phyloP scores from a whole-genome alignment of 2,797 vertebrate genomes.

The Simalia tracyae region DNA sequence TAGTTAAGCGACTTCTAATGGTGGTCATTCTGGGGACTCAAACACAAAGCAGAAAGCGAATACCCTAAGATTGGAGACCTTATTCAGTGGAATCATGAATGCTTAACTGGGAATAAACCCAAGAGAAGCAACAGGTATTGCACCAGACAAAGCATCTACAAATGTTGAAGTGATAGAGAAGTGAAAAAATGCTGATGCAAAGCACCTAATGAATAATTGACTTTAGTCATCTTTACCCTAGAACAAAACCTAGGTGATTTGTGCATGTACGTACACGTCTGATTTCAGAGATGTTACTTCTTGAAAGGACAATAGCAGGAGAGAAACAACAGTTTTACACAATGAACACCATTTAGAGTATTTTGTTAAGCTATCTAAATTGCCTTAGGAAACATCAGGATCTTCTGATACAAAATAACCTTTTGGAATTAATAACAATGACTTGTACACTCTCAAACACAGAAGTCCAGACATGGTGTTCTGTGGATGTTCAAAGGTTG shows the following conservation, averaged over 20 bases:
- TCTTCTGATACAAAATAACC: not conserved
- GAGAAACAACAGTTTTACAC: not conserved
- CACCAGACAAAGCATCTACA: not conserved
- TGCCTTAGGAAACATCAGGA: not conserved
- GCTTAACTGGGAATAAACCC: not conserved
- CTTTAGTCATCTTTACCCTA: not conserved
- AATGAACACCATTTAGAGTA: not conserved
- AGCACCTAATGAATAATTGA: not conserved
- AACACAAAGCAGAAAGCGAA: not conserved
- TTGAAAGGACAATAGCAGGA: not conserved
- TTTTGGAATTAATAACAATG: not conserved
- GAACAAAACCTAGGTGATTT: not conserved
- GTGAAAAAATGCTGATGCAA: slow-evolving; percentile 15
- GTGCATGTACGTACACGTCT: not conserved
- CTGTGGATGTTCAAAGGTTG: not conserved
- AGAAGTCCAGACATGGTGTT: not conserved
- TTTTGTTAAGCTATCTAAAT: not conserved
- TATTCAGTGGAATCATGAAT: not conserved
- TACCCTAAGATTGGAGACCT: not conserved
- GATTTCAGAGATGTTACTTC: not conserved
- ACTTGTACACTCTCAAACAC: not conserved
- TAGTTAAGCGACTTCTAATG: not conserved
- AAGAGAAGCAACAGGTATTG: not conserved
- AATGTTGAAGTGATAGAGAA: not conserved
- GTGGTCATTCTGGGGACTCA: not conserved